Evolutionary conservation across 2,888 invertebrate species (phyloP).

Genomic region (Colostygia pectinataria): DNA sequence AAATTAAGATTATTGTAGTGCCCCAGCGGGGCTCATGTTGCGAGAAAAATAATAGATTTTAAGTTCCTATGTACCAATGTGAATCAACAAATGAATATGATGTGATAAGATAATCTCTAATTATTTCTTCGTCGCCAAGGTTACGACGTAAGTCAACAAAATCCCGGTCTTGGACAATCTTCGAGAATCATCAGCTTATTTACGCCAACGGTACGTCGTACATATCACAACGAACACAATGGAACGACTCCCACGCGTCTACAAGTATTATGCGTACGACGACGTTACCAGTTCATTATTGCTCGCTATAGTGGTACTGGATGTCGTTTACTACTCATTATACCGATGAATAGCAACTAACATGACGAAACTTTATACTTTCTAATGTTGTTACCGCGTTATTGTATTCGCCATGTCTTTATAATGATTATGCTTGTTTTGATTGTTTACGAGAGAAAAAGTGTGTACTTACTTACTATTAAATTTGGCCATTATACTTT

Average conservation of each 20-base stretch:
- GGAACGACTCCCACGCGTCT: constrained; percentile 61
- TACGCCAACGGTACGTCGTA: constrained; percentile 36
- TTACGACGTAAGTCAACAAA: constrained; percentile 16
- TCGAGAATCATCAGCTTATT: constrained; percentile 40
- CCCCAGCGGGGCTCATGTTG: too few species aligned
- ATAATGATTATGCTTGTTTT: constrained; percentile 48
- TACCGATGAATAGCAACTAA: constrained; percentile 62
- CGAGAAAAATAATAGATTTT: too few species aligned
- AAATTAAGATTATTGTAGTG: too few species aligned
- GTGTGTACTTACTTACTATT: neutral
- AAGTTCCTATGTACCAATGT: too few species aligned
- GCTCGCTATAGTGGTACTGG: constrained; percentile 44
- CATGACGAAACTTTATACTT: constrained; percentile 67
- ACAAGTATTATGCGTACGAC: constrained; percentile 51
- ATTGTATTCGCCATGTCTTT: constrained; percentile 54
- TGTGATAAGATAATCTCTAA: neutral
- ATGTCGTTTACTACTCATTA: constrained; percentile 57
- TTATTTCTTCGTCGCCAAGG: constrained; percentile 18
- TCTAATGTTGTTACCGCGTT: constrained; percentile 65
- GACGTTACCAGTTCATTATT: constrained; percentile 52
- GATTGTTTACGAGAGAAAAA: constrained; percentile 33
- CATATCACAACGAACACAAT: constrained; percentile 50
- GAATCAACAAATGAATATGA: neutral
- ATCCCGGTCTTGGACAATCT: constrained; percentile 34
- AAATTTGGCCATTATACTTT: neutral